phyloP scores from a whole-genome alignment of 1,140 invertebrate species.

The Paracyclopina nana region DNA sequence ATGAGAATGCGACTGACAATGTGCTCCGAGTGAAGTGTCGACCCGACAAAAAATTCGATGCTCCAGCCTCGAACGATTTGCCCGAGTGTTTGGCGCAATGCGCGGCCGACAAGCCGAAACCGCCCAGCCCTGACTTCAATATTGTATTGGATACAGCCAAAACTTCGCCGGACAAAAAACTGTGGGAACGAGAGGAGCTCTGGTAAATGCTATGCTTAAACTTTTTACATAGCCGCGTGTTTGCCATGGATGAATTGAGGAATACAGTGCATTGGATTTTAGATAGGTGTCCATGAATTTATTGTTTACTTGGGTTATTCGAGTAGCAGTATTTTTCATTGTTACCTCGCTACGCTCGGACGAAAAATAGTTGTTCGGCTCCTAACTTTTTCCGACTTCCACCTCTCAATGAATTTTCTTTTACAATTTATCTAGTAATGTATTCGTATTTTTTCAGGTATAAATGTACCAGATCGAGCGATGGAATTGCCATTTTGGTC shows the following conservation, averaged over 20 bases:
- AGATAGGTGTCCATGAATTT: neutral
- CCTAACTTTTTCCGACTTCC: neutral
- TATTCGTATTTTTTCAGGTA: constrained; percentile 2
- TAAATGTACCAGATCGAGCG: neutral
- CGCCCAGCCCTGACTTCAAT: neutral
- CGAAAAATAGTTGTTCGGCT: neutral
- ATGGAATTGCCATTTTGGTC: neutral
- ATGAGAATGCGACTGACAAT: neutral
- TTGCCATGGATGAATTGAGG: too few relatives aligned
- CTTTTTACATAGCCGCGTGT: too few relatives aligned
- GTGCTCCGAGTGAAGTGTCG: neutral
- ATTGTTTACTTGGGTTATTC: too few relatives aligned
- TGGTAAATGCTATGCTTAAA: neutral
- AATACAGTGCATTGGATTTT: neutral
- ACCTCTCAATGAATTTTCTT: neutral
- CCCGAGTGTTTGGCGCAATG: neutral
- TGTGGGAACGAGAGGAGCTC: neutral
- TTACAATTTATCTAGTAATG: neutral
- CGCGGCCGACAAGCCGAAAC: neutral
- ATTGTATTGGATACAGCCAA: neutral
- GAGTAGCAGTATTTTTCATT: too few relatives aligned
- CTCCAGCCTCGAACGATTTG: neutral
- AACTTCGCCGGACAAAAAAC: neutral
- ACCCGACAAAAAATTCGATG: neutral
- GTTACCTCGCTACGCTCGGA: neutral